Evolutionary conservation across 1,140 invertebrate species (phyloP), one percentile per base, ranked within the genome.

Genomic region (Sycobia sp.): DNA sequence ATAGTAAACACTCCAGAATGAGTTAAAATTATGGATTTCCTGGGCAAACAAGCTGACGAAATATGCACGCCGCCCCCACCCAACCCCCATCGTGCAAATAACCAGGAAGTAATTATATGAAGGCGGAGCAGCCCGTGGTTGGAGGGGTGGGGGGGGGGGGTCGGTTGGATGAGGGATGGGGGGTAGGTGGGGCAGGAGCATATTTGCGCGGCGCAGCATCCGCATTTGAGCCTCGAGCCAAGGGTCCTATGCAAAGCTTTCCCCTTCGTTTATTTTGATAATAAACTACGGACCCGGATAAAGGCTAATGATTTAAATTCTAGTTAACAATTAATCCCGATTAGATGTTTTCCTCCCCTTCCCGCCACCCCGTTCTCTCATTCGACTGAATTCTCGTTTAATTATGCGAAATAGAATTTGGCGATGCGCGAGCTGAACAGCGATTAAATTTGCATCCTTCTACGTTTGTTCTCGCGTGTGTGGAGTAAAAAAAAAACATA

Each of bases 21-120:
- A n/a, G n/a, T 69, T 58, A 7, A 50, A 39, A 14, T 20, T 61
- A 62, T 62, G 18, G 29, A 23, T 57, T 59, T 67, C 56, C 49
- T 62, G 56, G 65, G 47, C 27, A 68, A 29, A 57, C 32, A 39
- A 44, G 46, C 54, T 27, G 34, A 38, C 34, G 36, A 46, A 65
- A 60, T 60, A 47, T 46, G 22, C 47, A 13, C 3, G 36, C 3
- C 38, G n/a, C 44, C 18, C 29, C 14, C n/a, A n/a, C n/a, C n/a
- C n/a, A n/a, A n/a, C n/a, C n/a, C n/a, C n/a, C n/a, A n/a, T 20
- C 23, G 10, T 18, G 29, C 38, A 61, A 54, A 65, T 47, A 47
- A 41, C 62, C 66, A 61, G 50, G 53, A 70, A 73, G 72, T 76
- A 76, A 78, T 77, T 76, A 77, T 70, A 75, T 72, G 71, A 75